phyloP scores from a whole-genome alignment of 2,113 vertebrate species.

The Ceyx cyanopectus region DNA sequence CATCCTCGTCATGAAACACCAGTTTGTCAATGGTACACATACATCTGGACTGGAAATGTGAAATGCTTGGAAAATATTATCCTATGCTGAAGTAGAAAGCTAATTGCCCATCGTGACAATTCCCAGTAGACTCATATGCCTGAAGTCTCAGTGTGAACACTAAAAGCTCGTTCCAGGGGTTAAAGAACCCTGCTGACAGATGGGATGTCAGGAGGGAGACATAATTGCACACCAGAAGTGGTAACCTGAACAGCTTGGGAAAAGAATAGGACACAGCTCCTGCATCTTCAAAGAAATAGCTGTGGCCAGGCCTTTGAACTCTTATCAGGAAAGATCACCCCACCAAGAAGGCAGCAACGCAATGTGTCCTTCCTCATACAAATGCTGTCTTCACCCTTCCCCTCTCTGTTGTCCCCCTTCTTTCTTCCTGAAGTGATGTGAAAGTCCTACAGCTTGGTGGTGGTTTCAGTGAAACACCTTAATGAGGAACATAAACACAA shows the following conservation, averaged over 20 bases:
- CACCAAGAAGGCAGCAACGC: not conserved
- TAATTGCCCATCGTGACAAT: conserved; percentile 31
- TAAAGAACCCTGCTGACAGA: conserved; percentile 8
- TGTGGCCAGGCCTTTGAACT: conserved; percentile 21
- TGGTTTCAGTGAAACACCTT: not conserved
- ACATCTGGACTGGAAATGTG: not conserved
- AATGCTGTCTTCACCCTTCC: not conserved
- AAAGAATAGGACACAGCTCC: not conserved
- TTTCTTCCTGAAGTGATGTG: not conserved
- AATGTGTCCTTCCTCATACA: not conserved
- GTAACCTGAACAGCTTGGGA: not conserved
- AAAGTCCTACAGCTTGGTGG: not conserved
- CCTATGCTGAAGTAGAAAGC: not conserved
- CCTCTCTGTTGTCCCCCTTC: not conserved
- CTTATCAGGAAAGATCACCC: not conserved
- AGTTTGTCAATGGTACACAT: not conserved
- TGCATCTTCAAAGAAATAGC: conserved; percentile 20
- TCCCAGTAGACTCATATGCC: not conserved
- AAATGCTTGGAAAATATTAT: conserved; percentile 3
- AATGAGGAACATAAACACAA: not conserved
- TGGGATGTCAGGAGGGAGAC: conserved; percentile 15
- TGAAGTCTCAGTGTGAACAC: conserved; percentile 7
- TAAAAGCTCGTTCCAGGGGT: conserved; percentile 11
- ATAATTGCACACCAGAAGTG: conserved; percentile 4
- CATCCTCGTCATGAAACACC: not conserved